Base-by-base conservation (phyloP, 2,113 vertebrate genomes). In the Prolemur simus region DNA sequence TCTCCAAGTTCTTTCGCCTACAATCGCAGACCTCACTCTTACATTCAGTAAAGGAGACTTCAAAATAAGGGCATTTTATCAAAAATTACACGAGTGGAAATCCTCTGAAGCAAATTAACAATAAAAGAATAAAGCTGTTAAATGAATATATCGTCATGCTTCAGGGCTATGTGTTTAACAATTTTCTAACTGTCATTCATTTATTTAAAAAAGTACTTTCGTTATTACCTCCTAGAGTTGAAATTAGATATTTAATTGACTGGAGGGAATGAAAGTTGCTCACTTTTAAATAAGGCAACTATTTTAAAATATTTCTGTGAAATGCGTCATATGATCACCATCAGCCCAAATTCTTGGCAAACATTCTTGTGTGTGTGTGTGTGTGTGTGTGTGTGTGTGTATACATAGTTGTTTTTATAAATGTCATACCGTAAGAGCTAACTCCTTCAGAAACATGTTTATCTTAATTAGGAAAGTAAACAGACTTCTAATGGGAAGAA, bases 381-480 rank as follows among this genome's bases (percentile, higher is more conserved):
- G 21, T 58, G 23, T 60, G 25, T 60, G 8, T 25, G 56, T 58
- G 23, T 58, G 8, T 27, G 10, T 58, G 21, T 58, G 8, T 98
- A 98, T 98, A 98, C 98, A 98, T 86, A 98, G 98, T 98, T 99
- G 98, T 98, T 99, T 99, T 99, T 98, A 98, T 98, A 99, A 99
- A 98, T 94, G 98, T 98, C 98, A 98, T 98, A 97, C 97, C 98
- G 96, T 95, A 98, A 98, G 98, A 99, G 98, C 98, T 98, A 98
- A 98, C 98, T 98, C 98, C 98, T 99, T 99, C 98, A 99, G 98
- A 98, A 99, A 99, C 98, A 98, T 99, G 98, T 99, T 99, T 99
- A 98, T 98, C 99, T 99, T 99, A 99, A 99, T 99, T 99, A 99
- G 98, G 98, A 99, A 99, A 99, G 98, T 99, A 99, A 99, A 99